Base-by-base conservation (phyloP, 64 coral and sea anemone genomes). In the Stichodactyla helianthus region DNA sequence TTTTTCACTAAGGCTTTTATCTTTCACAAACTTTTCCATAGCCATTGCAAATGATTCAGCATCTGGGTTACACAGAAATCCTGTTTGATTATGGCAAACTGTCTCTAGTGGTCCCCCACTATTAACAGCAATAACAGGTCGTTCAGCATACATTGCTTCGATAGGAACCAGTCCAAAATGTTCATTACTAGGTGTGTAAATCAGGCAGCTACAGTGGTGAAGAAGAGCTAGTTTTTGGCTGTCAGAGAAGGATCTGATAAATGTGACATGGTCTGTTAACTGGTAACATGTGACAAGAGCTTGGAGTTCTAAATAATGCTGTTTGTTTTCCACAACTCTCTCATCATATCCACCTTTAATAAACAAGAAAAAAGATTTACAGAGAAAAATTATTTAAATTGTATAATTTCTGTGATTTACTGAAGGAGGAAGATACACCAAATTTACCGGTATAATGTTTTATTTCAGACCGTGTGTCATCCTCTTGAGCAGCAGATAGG, bases 151-250 rank as follows among this genome's bases (percentile, higher is more conserved):
- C 97, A 99, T 99, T 54, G 97, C 97, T 67, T 99, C 97, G 54
- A 99, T 99, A 51, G 97, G 97, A 57, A 99, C 97, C 51, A 99
- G 86, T 53, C 97, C 97, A 93, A 99, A 99, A n/a, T 99, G 97
- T 91, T 95, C 97, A 35, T 99, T 82, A 35, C 93, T 95, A 18
- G 97, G 97, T 15, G 97, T 99, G 83, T 99, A 99, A 35, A 99
- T 53, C 31, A 99, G 86, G 44, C 97, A 99, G n/a, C 71, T 88
- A 77, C 90, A 90, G 25, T 50, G 62, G 79, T 92, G 71, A 27
- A 99, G 83, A 16, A 99, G 88, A 16, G 82, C 89, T 60, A 99
- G 81, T 52, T 99, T 99, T 87, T 99, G 93, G n/a, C 50, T 18
- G 84, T 99, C 97, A 88, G 89, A 94, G 54, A 99, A 95, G 26